A percentile compares a stretch with the other conserved stretches of the same genome.
Conservation (phyloP, 2,888 invertebrate species). For the Metacarcinus magister region DNA sequence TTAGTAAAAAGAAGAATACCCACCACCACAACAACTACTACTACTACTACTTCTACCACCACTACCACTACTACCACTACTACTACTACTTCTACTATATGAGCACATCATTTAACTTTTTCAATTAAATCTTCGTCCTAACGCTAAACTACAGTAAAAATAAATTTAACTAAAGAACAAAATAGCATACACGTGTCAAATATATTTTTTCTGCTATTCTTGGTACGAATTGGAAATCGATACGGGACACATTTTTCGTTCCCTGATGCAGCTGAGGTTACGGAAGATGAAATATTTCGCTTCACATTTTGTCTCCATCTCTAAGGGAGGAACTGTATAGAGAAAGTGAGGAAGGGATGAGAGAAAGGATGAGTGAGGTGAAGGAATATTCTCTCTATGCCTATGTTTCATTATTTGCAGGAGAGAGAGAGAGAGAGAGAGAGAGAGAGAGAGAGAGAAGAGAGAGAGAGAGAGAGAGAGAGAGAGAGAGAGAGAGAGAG, state of each 20-base stretch:
- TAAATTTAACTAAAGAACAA: neutral
- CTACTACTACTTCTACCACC: neutral
- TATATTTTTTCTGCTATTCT: neutral
- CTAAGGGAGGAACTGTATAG: neutral
- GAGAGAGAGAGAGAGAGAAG: neutral
- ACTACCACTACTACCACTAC: neutral
- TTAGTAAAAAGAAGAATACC: too few relatives aligned
- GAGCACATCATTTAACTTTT: neutral
- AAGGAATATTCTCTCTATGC: neutral
- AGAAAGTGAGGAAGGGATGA: neutral
- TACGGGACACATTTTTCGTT: neutral
- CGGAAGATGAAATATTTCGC: neutral
- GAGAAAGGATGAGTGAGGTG: neutral
- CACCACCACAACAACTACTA: neutral
- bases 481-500: slow-evolving; percentile 48
- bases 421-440: neutral
- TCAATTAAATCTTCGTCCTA: neutral
- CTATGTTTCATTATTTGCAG: neutral
- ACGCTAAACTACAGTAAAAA: neutral
- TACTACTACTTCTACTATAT: neutral
- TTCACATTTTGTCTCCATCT: neutral
- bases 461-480: slow-evolving; percentile 12
- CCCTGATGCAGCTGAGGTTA: neutral
- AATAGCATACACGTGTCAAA: neutral
- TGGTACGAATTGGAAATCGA: slow-evolving; percentile 7